A percentile compares a stretch with the other conserved stretches of the same genome.
Evolutionary conservation across 1,140 invertebrate species (phyloP).

Genomic region (Drosophila cardini): DNA sequence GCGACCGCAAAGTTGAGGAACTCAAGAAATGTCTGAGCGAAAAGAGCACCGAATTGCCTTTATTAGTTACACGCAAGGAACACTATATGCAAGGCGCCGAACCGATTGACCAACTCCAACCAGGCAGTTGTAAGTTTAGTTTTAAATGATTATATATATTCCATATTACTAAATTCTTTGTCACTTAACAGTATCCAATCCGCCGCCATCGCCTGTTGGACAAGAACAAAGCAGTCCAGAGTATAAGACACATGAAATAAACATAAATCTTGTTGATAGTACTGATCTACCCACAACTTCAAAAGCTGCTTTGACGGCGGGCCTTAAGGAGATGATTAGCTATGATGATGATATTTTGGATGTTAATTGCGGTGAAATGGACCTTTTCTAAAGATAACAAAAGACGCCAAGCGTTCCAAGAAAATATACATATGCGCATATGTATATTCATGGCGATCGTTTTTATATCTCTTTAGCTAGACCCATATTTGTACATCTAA

Average conservation of each 20-base stretch:
- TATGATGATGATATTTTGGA: conserved; percentile 90
- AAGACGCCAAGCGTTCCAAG: conserved; percentile 61
- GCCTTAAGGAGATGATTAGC: conserved; percentile 72
- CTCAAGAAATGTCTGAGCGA: conserved; percentile 85
- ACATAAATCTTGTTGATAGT: conserved; percentile 85
- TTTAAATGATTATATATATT: conserved; percentile 10
- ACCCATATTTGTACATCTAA: conserved; percentile 77
- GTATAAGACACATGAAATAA: conserved; percentile 86
- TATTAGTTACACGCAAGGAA: conserved; percentile 86
- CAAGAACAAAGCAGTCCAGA: conserved; percentile 89
- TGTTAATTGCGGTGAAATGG: conserved; percentile 90
- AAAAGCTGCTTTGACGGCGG: conserved; percentile 57
- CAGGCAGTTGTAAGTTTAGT: conserved; percentile 84
- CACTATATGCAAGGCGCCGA: conserved; percentile 85
- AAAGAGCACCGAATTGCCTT: conserved; percentile 86
- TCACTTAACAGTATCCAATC: conserved; percentile 87
- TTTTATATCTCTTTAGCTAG: conserved; percentile 65
- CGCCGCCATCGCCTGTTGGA: conserved; percentile 91
- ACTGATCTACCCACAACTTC: conserved; percentile 82
- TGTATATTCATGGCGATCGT: conserved; percentile 36
- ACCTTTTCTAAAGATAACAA: conserved; percentile 87
- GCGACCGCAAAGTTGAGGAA: conserved; percentile 88
- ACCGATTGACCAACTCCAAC: conserved; percentile 85
- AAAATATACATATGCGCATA: conserved; percentile 31
- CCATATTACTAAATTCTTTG: background rate